A percentile compares a stretch with the other conserved stretches of the same genome.
These are phyloP conservation scores for Cybosia mesomella DNA, from an alignment of 2,888 invertebrate species.

Conservation along the genomic window DNA sequence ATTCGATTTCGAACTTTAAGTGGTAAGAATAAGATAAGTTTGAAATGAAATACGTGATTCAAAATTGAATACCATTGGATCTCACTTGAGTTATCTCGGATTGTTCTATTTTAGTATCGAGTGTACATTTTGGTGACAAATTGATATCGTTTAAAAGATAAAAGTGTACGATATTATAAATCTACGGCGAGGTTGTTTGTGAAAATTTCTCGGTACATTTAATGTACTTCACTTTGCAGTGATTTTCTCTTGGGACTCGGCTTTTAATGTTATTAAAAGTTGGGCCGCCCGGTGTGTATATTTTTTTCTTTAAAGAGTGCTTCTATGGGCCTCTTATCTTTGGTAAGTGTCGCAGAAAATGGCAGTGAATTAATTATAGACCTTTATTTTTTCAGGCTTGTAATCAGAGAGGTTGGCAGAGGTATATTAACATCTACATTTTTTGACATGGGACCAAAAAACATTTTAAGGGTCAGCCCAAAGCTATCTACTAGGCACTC, in stretches of 20 bases:
- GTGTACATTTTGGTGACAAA: slow-evolving; percentile 66
- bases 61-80: slow-evolving; percentile 50
- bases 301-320: slow-evolving; percentile 5
- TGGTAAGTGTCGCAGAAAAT: slow-evolving; percentile 2
- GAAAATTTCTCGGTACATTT: slow-evolving; percentile 28
- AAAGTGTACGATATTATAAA: slow-evolving; percentile 39
- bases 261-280: slow-evolving; percentile 28
- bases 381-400: not conserved
- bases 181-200: slow-evolving; percentile 30
- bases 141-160: slow-evolving; percentile 58
- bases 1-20: slow-evolving; percentile 19
- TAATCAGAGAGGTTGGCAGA: not conserved
- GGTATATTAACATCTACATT: not conserved
- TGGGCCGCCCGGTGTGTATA: not conserved
- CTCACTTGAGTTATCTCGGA: slow-evolving; percentile 63
- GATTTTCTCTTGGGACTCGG: slow-evolving; percentile 11
- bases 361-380: not conserved
- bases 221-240: slow-evolving; percentile 24
- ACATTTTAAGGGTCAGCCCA: too few relatives aligned
- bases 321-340: slow-evolving; percentile 7
- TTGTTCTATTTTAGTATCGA: slow-evolving; percentile 61
- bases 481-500: not conserved
- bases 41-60: slow-evolving; percentile 19
- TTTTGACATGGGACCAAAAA: too few relatives aligned
- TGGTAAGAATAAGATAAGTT: not conserved